phyloP scores from a whole-genome alignment of 2,113 vertebrate species.

The Cheirogaleus medius region DNA sequence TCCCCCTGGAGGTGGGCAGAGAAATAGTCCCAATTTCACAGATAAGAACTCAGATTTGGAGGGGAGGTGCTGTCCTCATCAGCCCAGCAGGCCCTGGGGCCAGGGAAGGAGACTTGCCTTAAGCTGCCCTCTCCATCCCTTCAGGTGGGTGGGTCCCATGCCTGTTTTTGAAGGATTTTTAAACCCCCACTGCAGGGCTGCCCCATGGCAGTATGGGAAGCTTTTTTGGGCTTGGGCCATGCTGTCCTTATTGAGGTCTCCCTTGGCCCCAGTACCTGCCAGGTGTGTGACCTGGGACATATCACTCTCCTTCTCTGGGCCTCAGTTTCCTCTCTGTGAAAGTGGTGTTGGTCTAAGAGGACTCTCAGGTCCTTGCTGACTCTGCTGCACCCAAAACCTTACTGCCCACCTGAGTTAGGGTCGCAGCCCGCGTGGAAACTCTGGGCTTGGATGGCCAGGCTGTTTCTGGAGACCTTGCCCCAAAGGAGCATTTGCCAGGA shows the following conservation, averaged over 20 bases:
- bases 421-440: not conserved
- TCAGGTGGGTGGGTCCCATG: not conserved
- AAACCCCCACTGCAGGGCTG: not conserved
- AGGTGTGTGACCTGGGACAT: not conserved
- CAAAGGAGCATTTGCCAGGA: not conserved
- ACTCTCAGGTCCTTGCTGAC: not conserved
- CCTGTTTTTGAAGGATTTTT: not conserved
- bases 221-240: not conserved
- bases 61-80: not conserved
- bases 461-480: not conserved
- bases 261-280: not conserved
- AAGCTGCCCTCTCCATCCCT: not conserved
- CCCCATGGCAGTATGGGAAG: not conserved
- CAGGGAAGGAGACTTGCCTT: not conserved
- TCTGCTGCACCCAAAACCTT: not conserved
- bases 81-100: not conserved
- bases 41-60: not conserved
- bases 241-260: not conserved
- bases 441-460: not conserved
- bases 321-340: not conserved
- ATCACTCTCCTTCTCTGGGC: not conserved
- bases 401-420: not conserved
- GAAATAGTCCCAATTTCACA: not conserved
- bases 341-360: not conserved
- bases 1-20: not conserved